Conservation (phyloP, 1,140 invertebrate genomes). For the Caenorhabditis inopinata region DNA sequence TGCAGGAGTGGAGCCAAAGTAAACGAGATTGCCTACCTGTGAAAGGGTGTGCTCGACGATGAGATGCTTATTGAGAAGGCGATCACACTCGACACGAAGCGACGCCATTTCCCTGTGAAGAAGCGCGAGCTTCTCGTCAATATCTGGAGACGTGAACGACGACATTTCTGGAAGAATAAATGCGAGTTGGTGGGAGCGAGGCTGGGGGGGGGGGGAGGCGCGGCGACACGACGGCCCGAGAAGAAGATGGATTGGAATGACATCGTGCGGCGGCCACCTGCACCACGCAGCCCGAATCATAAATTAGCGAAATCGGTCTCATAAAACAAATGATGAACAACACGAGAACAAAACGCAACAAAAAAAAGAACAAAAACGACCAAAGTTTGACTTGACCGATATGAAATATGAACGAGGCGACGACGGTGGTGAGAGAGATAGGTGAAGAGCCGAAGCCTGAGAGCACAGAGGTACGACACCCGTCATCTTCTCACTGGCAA, state of each 20-base stretch:
- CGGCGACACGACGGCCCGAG: too few relatives aligned
- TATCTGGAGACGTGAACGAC: conserved; percentile 4
- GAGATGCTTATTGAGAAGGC: conserved; percentile 60
- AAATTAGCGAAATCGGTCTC: neutral
- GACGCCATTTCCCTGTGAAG: conserved; percentile 71
- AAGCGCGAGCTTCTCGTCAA: conserved; percentile 70
- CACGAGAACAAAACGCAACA: neutral
- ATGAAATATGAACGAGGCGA: conserved; percentile 19
- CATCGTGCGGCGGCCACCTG: neutral
- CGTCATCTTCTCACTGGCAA: neutral
- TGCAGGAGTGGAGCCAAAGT: too few relatives aligned
- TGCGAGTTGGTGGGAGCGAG: too few relatives aligned
- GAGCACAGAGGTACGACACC: neutral
- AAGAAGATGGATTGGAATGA: too few relatives aligned
- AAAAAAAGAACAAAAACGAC: too few relatives aligned
- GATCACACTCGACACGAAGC: conserved; percentile 70
- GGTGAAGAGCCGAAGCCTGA: too few relatives aligned
- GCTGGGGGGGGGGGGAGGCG: too few relatives aligned
- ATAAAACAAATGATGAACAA: conserved; percentile 11
- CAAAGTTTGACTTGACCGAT: conserved; percentile 30
- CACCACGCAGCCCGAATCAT: neutral
- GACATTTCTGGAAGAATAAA: conserved; percentile 5
- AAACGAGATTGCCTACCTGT: conserved; percentile 18
- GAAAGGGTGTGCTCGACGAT: conserved; percentile 47
- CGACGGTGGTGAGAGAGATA: neutral